Base-by-base conservation (phyloP, 37 sponge, comb jelly and placozoan genomes). In the Haliclona indistincta region DNA sequence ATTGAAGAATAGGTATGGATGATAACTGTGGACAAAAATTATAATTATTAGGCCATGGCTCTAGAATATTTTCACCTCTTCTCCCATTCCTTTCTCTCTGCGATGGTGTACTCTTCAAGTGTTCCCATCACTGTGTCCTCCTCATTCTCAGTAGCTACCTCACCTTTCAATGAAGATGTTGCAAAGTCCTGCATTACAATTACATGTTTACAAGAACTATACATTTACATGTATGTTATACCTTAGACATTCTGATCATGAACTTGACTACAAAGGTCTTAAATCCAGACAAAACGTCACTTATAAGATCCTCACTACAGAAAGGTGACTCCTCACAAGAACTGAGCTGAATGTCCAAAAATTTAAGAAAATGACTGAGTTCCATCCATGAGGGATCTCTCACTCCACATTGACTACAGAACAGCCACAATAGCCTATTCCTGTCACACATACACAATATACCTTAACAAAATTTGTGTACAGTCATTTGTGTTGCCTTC, bases 1-100 rank as follows among this genome's bases (percentile, higher is more conserved):
- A 51, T 97, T 94, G 76, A 97, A 97, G 67, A 97, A 94, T 35
- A 97, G 70, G 75, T 97, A 97, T 0, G 98, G 98, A 63, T 97
- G 98, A 43, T 78, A 65, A 54, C 89, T 89, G 62, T 39, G 56
- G 42, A 77, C 34, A 51, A 22, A n/a, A 2, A 43, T 35, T 13
- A 23, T 25, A 47, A 47, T 58, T 7, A 58, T n/a, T 6, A 58
- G 25, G 11, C 7, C 26, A 25, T 58, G 60, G 7, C 11, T 25
- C 25, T 25, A 25, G 11, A 58, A 58, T 25, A 25, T n/a, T 25
- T 58, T 25, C 7, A 58, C 60, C 60, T 58, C 6, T 58, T 6
- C 25, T 58, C 60, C 60, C 60, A 58, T n/a, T 58, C n/a, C 28
- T 58, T 20, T 20, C 60, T 58, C 7, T n/a, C 6, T 58, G 60